Evolutionary conservation across 1,140 invertebrate genomes (phyloP), one percentile per base, ranked within the genome.

Genomic region (Hypsibius dujardini): DNA sequence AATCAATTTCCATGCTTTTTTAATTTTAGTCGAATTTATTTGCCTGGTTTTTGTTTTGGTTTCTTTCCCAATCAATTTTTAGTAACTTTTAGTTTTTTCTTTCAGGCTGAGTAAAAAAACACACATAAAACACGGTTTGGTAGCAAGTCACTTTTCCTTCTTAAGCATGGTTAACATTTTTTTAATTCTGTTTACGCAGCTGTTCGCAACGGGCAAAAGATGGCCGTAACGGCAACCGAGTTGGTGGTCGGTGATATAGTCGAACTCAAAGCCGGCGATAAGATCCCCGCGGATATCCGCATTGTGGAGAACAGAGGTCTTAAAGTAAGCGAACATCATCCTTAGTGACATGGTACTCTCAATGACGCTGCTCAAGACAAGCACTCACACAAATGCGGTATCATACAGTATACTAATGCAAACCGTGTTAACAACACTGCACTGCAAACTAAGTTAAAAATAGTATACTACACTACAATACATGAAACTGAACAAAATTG

Each of bases 231-330:
- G 7, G 7, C 46, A 7, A 47, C 7, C 15, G 46, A 69, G 7
- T 28, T 69, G 40, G 67, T 69, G 40, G 67, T 69, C 15, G 67
- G 67, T 42, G 67, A 69, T 28, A 69, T 69, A 12, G 67, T 69
- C 7, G 67, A 69, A 45, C 7, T 69, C 40, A 42, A 47, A 69
- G 40, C 46, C 67, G 67, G 67, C 46, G 67, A 69, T 28, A 69
- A 47, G 46, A 47, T 69, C 7, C 67, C 67, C 7, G 67, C 67
- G 28, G 67, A 69, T 69, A 47, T 69, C 40, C 67, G 67, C 7
- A 69, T 69, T 12, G 7, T 69, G 15, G 46, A 69, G 28, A 69
- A 47, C 46, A 7, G 46, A 28, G 46, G 67, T 12, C 28, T 69
- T 12, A 69, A 69, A 28, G 67, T 69, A 46, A 69, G 47, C 59